Percentiles rank a stretch among this genome's conserved stretches.
These are phyloP conservation scores for Dreissena polymorpha DNA, from an alignment of 1,140 invertebrate genomes.

Conservation along the genomic window DNA sequence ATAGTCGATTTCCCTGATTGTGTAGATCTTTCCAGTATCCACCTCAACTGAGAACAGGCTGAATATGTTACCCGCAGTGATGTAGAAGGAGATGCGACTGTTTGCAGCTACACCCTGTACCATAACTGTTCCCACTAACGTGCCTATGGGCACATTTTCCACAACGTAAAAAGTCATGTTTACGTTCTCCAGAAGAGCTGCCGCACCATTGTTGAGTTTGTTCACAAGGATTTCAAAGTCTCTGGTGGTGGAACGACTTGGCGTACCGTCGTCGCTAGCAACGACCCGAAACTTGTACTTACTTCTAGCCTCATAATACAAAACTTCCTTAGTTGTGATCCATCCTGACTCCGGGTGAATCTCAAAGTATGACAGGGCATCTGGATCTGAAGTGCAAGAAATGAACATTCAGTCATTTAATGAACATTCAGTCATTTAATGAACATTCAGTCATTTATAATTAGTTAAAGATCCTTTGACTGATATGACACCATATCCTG, in stretches of 20 bases:
- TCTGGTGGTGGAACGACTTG: slow-evolving; percentile 84
- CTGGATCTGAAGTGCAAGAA: slow-evolving; percentile 61
- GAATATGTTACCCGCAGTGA: slow-evolving; percentile 98
- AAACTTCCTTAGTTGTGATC: slow-evolving; percentile 90
- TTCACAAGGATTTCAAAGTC: slow-evolving; percentile 70
- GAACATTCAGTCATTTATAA: not conserved
- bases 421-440: no score
- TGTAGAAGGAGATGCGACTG: slow-evolving; percentile 99
- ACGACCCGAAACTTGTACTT: slow-evolving; percentile 92
- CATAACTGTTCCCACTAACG: slow-evolving; percentile 90
- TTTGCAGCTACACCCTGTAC: slow-evolving; percentile 81
- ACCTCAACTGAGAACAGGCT: slow-evolving; percentile 98
- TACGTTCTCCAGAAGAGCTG: slow-evolving; percentile 76
- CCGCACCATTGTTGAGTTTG: slow-evolving; percentile 76
- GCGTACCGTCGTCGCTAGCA: slow-evolving; percentile 91
- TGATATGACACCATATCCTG: not conserved
- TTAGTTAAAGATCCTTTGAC: not conserved
- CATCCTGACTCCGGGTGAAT: slow-evolving; percentile 83
- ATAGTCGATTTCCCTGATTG: slow-evolving; percentile 94
- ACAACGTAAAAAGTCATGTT: slow-evolving; percentile 90
- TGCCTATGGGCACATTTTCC: slow-evolving; percentile 96
- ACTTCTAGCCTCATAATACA: slow-evolving; percentile 94
- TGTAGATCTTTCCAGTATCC: slow-evolving; percentile 98
- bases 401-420: not conserved
- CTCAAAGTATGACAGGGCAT: slow-evolving; percentile 67